A percentile compares a stretch with the other conserved stretches of the same genome.
These are phyloP conservation scores for Anguilla marmorata DNA, from an alignment of 2,797 vertebrate genomes.

Conservation along the genomic window DNA sequence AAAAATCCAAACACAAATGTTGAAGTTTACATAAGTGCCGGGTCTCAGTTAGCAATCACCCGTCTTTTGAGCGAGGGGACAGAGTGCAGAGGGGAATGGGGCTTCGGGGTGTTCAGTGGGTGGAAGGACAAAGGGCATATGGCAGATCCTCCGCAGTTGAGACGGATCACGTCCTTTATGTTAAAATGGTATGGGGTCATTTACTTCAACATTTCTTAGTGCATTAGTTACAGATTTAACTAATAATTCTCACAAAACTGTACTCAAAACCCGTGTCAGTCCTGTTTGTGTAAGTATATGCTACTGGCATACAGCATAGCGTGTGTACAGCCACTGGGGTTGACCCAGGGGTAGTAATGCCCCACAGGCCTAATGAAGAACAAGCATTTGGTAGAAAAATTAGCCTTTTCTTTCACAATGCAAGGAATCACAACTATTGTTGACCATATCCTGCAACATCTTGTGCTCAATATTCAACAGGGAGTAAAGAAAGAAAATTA, in stretches of 20 bases:
- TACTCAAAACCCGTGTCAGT: neutral
- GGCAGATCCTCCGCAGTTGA: neutral
- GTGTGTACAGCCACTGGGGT: neutral
- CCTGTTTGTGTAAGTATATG: neutral
- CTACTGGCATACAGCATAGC: neutral
- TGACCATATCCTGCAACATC: neutral
- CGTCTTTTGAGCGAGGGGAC: neutral
- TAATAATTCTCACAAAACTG: neutral
- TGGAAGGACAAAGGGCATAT: neutral
- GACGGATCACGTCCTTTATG: neutral
- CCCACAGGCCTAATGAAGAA: neutral
- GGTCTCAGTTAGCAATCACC: constrained; percentile 23
- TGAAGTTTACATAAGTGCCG: constrained; percentile 14
- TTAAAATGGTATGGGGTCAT: neutral
- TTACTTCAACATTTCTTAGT: no score
- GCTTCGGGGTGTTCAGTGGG: neutral
- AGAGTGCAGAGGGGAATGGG: neutral
- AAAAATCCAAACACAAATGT: constrained; percentile 10
- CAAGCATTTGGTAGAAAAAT: neutral
- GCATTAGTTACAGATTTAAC: no score
- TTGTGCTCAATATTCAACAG: neutral
- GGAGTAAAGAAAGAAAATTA: neutral
- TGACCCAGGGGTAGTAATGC: neutral
- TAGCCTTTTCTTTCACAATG: neutral
- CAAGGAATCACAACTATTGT: neutral